phyloP scores from a whole-genome alignment of 1,140 invertebrate genomes.

The Trichonephila clavipes region DNA sequence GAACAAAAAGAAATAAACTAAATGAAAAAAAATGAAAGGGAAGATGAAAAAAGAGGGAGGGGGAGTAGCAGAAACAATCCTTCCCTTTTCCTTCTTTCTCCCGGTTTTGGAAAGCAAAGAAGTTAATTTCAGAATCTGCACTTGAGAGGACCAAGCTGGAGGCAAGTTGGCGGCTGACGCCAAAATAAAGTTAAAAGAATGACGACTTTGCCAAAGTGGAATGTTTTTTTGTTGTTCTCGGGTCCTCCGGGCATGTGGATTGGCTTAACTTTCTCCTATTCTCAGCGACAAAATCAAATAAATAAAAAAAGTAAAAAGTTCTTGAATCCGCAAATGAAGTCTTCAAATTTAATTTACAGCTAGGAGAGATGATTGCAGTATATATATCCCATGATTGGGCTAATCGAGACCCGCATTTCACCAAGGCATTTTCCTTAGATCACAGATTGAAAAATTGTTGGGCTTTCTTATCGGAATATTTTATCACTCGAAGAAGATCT shows the following conservation, averaged over 20 bases:
- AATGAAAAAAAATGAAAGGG: slow-evolving; percentile 17
- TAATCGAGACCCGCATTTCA: not conserved
- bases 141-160: slow-evolving; percentile 40
- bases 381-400: slow-evolving; percentile 11
- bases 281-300: slow-evolving; percentile 30
- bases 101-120: slow-evolving; percentile 24
- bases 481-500: not conserved
- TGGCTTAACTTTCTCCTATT: slow-evolving; percentile 50
- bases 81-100: too few relatives aligned
- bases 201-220: slow-evolving; percentile 42
- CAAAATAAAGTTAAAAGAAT: slow-evolving; percentile 71
- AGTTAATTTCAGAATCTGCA: slow-evolving; percentile 70
- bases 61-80: not conserved
- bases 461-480: not conserved
- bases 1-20: not conserved
- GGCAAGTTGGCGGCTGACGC: slow-evolving; percentile 41
- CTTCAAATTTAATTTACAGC: slow-evolving; percentile 60
- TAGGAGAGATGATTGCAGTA: slow-evolving; percentile 25
- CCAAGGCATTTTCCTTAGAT: not conserved
- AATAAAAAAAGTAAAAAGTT: not conserved
- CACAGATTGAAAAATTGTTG: not conserved
- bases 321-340: slow-evolving; percentile 41
- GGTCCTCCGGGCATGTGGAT: slow-evolving; percentile 36
- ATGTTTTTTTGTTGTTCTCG: slow-evolving; percentile 41
- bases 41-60: not conserved